Conservation (phyloP, 1,140 invertebrate genomes). For the Drosophila bocki region DNA sequence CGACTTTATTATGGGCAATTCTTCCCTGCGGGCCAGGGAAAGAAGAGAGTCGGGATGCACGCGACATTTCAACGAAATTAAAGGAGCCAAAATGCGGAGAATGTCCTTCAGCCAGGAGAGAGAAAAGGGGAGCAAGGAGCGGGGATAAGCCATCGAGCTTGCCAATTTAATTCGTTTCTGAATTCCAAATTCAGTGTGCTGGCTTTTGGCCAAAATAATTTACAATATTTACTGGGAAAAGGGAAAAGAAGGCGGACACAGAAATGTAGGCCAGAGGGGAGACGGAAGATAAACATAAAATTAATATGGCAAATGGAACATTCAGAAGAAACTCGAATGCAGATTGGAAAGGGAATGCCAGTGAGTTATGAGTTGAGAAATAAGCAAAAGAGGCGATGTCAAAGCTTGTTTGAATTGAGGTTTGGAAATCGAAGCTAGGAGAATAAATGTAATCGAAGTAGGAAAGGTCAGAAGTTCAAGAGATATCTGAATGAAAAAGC, state of each 20-base stretch:
- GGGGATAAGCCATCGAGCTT: conserved; percentile 24
- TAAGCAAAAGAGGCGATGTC: neutral
- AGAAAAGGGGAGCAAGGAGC: neutral
- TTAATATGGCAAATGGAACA: conserved; percentile 32
- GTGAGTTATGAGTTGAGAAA: conserved; percentile 7
- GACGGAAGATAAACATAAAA: conserved; percentile 8
- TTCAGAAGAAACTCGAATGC: conserved; percentile 7
- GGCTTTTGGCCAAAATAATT: conserved; percentile 62
- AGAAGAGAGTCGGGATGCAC: conserved; percentile 36
- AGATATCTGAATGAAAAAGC: neutral
- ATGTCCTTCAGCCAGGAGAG: conserved; percentile 35
- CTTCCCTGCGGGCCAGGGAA: conserved; percentile 11
- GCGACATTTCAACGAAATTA: conserved; percentile 63
- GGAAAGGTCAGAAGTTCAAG: neutral
- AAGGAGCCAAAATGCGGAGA: conserved; percentile 41
- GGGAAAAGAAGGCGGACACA: conserved; percentile 11
- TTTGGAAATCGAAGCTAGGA: neutral
- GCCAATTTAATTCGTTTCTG: conserved; percentile 59
- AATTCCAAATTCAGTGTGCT: conserved; percentile 45
- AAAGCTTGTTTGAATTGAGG: neutral
- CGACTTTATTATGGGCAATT: conserved; percentile 50
- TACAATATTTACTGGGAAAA: conserved; percentile 28
- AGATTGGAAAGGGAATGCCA: neutral
- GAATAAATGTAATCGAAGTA: neutral
- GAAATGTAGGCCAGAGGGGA: conserved; percentile 1